A percentile compares a stretch with the other conserved stretches of the same genome.
These are phyloP conservation scores for Pomacea canaliculata DNA, from an alignment of 2,888 invertebrate genomes.

Conservation along the genomic window DNA sequence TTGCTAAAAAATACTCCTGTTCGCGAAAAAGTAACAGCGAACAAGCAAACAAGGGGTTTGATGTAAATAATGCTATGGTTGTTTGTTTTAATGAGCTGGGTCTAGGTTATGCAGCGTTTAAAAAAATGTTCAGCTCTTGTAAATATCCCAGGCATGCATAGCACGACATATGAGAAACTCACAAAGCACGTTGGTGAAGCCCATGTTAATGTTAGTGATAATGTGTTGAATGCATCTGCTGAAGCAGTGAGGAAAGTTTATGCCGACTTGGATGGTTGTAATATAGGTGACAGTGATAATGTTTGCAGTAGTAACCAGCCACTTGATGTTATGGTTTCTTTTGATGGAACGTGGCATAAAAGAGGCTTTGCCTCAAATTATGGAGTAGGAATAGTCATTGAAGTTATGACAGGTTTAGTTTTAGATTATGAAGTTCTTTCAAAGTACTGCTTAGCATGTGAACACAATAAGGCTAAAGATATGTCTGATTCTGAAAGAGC, in stretches of 20 bases:
- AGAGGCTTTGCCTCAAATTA: conserved; percentile 11
- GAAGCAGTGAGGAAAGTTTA: too few species aligned
- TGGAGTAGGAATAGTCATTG: conserved; percentile 8
- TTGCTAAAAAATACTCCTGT: too few species aligned
- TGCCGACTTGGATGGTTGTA: too few species aligned
- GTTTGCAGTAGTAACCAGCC: background rate
- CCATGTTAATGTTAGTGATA: too few species aligned
- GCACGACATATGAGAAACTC: background rate
- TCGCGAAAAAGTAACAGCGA: too few species aligned
- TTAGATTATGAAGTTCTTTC: background rate
- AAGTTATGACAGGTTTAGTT: conserved; percentile 3
- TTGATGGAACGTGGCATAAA: conserved; percentile 15
- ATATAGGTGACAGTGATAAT: too few species aligned
- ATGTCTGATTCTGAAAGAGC: background rate
- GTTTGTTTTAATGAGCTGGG: too few species aligned
- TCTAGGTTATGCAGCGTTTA: too few species aligned
- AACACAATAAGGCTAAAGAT: background rate
- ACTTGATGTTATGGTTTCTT: background rate
- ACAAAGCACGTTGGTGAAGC: background rate
- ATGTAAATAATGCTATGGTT: too few species aligned
- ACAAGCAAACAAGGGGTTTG: too few species aligned
- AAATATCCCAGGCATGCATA: background rate
- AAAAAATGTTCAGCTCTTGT: too few species aligned
- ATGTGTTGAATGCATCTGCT: too few species aligned
- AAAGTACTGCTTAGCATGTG: background rate